Percentiles rank a stretch among this genome's conserved stretches.
Conservation (phyloP, 2,113 vertebrate species). For the Xyliphius kryptos region DNA sequence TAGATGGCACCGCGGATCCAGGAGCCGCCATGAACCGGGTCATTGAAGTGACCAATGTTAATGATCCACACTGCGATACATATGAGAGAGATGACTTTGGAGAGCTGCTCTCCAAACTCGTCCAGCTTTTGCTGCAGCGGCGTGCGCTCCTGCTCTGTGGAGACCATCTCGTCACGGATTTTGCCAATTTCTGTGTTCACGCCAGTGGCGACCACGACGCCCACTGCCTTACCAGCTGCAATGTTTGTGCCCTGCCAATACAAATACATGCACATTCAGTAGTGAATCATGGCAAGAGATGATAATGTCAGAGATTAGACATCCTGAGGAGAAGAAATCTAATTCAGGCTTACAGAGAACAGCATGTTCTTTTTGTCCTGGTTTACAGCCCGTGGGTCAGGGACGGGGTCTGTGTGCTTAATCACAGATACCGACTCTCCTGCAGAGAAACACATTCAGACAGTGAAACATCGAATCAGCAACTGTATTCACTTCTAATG, state of each 20-base stretch:
- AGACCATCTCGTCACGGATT: slow-evolving; percentile 95
- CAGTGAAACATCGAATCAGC: too few species aligned
- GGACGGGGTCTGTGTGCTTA: slow-evolving; percentile 97
- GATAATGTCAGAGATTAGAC: neutral
- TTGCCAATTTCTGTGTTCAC: slow-evolving; percentile 95
- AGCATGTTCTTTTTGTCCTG: slow-evolving; percentile 99
- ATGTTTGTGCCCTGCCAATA: slow-evolving; percentile 86
- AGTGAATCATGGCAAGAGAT: too few species aligned
- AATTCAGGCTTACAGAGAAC: slow-evolving; percentile 84
- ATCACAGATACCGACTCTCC: slow-evolving; percentile 98
- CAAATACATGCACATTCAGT: too few species aligned
- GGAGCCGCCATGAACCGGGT: slow-evolving; percentile 93
- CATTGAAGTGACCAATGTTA: slow-evolving; percentile 97
- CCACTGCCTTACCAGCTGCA: slow-evolving; percentile 91
- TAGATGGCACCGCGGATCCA: slow-evolving; percentile 98
- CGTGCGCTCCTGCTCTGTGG: slow-evolving; percentile 92
- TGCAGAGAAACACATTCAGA: slow-evolving; percentile 46
- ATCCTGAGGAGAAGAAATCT: neutral
- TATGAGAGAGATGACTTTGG: slow-evolving; percentile 95
- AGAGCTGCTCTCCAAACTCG: slow-evolving; percentile 95
- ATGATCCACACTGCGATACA: slow-evolving; percentile 98
- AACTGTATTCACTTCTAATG: too few species aligned
- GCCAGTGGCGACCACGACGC: slow-evolving; percentile 88
- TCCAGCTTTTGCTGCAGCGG: slow-evolving; percentile 95
- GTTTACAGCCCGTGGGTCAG: slow-evolving; percentile 96